These are phyloP conservation scores for Nephotettix cincticeps DNA, from an alignment of 1,140 invertebrate genomes.

Conservation along the genomic window DNA sequence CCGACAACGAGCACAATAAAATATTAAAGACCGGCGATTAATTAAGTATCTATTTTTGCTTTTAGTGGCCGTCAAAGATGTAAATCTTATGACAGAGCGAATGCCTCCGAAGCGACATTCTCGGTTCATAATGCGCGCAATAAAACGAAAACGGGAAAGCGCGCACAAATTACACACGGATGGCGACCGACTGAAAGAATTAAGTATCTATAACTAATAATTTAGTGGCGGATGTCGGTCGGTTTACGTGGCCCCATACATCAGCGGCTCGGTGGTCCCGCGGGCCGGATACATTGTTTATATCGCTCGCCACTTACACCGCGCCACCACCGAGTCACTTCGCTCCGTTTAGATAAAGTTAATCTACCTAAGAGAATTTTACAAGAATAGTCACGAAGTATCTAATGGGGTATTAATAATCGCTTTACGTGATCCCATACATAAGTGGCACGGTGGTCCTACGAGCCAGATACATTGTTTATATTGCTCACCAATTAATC, in stretches of 20 bases:
- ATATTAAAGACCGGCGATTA: constrained; percentile 1
- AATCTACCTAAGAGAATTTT: too few relatives aligned
- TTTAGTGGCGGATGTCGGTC: constrained; percentile 16
- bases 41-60: constrained; percentile 8
- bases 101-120: background rate
- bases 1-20: background rate
- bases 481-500: background rate
- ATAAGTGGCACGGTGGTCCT: too few relatives aligned
- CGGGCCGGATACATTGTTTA: constrained; percentile 14
- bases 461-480: too few relatives aligned
- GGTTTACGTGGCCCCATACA: constrained; percentile 1
- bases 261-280: background rate
- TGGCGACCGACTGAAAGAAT: constrained; percentile 15
- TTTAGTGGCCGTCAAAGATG: background rate
- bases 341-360: too few relatives aligned
- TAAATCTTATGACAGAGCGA: constrained; percentile 4
- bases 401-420: too few relatives aligned
- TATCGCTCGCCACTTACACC: background rate
- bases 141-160: constrained; percentile 8
- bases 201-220: constrained; percentile 28
- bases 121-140: background rate
- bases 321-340: too few relatives aligned
- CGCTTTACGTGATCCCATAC: too few relatives aligned
- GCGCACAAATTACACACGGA: constrained; percentile 3
- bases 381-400: too few relatives aligned